phyloP scores from a whole-genome alignment of 2,797 vertebrate genomes.

The Acrocephalus scirpaceus region DNA sequence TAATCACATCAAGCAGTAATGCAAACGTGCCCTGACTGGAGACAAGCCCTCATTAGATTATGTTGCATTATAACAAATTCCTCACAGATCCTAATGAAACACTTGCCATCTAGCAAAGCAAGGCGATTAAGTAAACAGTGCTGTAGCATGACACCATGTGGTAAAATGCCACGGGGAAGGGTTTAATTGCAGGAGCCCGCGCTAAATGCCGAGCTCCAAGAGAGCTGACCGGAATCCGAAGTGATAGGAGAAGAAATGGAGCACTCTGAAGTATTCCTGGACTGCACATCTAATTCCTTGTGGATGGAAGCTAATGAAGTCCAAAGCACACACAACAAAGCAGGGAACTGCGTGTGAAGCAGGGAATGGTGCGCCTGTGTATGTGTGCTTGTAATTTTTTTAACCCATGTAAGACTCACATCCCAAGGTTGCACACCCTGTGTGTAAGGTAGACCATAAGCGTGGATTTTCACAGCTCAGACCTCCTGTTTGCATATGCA shows the following conservation, averaged over 20 bases:
- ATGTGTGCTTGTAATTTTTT: neutral
- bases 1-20: neutral
- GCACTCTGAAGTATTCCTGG: neutral
- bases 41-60: constrained; percentile 28
- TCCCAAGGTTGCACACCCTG: neutral
- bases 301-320: neutral
- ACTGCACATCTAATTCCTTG: constrained; percentile 24
- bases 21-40: neutral
- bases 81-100: constrained; percentile 32
- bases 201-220: neutral
- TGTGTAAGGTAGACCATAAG: neutral
- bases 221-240: neutral
- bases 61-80: neutral
- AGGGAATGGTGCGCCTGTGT: too few species aligned
- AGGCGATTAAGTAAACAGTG: constrained; percentile 12
- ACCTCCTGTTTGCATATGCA: constrained; percentile 32
- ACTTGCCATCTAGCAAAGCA: constrained; percentile 29
- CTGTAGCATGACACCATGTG: constrained; percentile 33
- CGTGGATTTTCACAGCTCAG: neutral
- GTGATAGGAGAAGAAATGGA: constrained; percentile 15
- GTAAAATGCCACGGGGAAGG: constrained; percentile 44
- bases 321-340: constrained; percentile 37
- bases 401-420: neutral
- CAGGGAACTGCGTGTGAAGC: neutral
- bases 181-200: constrained; percentile 41